Conservation (phyloP, 1,140 invertebrate genomes). For the Drosophila malerkotliana region DNA sequence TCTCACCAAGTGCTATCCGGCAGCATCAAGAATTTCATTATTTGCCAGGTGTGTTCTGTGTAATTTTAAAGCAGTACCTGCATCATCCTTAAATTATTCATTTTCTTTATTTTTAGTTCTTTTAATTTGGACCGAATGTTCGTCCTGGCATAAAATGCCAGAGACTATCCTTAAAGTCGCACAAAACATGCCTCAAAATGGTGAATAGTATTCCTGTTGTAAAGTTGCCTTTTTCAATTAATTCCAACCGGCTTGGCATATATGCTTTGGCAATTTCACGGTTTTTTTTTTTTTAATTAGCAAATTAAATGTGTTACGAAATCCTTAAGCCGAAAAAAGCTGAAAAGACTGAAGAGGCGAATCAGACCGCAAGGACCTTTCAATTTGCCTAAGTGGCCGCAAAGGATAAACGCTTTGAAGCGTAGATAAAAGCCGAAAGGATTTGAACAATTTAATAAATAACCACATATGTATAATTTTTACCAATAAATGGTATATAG, state of each 20-base stretch:
- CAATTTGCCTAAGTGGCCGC: conserved; percentile 61
- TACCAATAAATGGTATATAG: background rate
- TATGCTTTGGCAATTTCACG: background rate
- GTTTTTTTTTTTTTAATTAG: conserved; percentile 9
- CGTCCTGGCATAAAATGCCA: background rate
- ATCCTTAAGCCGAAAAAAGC: background rate
- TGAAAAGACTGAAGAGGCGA: background rate
- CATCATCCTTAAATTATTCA: conserved; percentile 65
- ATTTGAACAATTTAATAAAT: conserved; percentile 51
- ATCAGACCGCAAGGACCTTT: conserved; percentile 35
- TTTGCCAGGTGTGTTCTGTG: conserved; percentile 48
- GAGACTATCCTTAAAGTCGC: background rate
- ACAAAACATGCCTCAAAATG: too few relatives aligned
- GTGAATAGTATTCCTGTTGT: background rate
- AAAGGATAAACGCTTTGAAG: conserved; percentile 41
- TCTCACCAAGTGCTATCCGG: conserved; percentile 13
- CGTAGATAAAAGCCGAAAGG: conserved; percentile 37
- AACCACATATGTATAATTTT: background rate
- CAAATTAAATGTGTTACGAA: conserved; percentile 14
- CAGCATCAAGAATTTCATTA: conserved; percentile 71
- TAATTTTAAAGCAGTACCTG: conserved; percentile 61
- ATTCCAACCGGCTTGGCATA: background rate
- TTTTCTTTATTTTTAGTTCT: conserved; percentile 19
- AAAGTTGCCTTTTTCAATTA: background rate
- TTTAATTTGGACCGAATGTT: conserved; percentile 19